These are phyloP conservation scores for Aphrocallistes beatrix DNA, from an alignment of 37 sponge, comb jelly and placozoan genomes.

Conservation along the genomic window DNA sequence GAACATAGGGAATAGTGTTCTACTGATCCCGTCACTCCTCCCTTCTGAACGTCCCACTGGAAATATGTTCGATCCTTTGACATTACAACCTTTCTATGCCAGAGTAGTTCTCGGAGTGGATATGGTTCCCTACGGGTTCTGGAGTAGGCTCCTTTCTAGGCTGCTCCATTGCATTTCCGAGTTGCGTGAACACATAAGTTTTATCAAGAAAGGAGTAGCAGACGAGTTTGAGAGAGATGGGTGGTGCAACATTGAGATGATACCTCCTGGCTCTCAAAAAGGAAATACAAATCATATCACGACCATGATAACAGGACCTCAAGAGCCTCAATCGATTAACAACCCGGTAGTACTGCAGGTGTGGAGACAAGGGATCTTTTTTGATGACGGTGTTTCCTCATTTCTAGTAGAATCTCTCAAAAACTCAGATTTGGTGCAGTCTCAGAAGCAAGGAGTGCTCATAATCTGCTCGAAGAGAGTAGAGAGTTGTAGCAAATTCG, in stretches of 20 bases:
- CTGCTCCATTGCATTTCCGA: constrained; percentile 34
- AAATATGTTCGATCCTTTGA: background rate
- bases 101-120: constrained; percentile 6
- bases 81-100: background rate
- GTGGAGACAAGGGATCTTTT: constrained; percentile 54
- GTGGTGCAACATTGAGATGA: background rate
- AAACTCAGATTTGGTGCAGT: background rate
- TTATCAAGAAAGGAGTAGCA: background rate
- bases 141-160: constrained; percentile 73
- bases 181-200: background rate
- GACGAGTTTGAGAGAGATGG: background rate
- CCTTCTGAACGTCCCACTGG: constrained; percentile 40
- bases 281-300: background rate
- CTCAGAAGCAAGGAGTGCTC: constrained; percentile 38
- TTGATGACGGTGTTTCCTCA: constrained; percentile 24
- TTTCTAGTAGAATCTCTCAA: constrained; percentile 47
- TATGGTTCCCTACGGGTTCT: constrained; percentile 62
- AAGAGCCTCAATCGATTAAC: background rate
- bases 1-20: constrained; percentile 48
- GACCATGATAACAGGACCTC: background rate
- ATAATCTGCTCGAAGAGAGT: constrained; percentile 30
- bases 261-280: background rate
- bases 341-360: background rate
- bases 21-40: constrained; percentile 75
- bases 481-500: constrained; percentile 47